These are phyloP conservation scores for Laticauda colubrina DNA, from an alignment of 2,113 vertebrate genomes.

Conservation along the genomic window DNA sequence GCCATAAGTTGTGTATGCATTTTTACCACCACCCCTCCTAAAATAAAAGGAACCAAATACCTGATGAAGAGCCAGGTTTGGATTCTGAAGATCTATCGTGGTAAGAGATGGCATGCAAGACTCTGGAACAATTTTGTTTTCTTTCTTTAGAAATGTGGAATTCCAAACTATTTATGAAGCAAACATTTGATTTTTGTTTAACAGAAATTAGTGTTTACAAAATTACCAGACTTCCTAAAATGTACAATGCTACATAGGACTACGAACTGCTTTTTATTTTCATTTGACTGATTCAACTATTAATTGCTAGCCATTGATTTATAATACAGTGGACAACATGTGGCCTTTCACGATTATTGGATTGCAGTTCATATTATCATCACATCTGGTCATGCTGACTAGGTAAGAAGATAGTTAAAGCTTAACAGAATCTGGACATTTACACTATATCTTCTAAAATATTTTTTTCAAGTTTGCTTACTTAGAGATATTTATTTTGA, in stretches of 20 bases:
- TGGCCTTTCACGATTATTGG: background rate
- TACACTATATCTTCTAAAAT: background rate
- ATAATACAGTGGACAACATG: background rate
- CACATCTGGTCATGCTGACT: background rate
- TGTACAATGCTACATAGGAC: background rate
- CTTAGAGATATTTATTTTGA: background rate
- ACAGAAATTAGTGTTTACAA: background rate
- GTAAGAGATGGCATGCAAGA: constrained; percentile 74
- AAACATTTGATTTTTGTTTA: constrained; percentile 7
- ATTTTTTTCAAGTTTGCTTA: background rate
- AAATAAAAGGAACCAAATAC: constrained; percentile 40
- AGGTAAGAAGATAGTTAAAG: background rate
- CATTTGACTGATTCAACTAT: background rate
- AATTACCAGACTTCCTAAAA: background rate
- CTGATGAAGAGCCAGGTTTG: constrained; percentile 65
- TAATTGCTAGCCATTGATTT: background rate
- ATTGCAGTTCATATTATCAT: background rate
- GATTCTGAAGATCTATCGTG: constrained; percentile 61
- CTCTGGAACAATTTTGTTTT: constrained; percentile 65
- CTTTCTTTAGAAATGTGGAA: constrained; percentile 68
- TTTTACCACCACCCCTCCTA: background rate
- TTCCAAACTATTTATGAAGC: constrained; percentile 57
- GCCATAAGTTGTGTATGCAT: background rate
- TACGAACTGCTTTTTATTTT: background rate
- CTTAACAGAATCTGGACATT: background rate